Evolutionary conservation across 1,140 invertebrate species (phyloP), one percentile per base, ranked within the genome.

Genomic region (Cepaea nemoralis): DNA sequence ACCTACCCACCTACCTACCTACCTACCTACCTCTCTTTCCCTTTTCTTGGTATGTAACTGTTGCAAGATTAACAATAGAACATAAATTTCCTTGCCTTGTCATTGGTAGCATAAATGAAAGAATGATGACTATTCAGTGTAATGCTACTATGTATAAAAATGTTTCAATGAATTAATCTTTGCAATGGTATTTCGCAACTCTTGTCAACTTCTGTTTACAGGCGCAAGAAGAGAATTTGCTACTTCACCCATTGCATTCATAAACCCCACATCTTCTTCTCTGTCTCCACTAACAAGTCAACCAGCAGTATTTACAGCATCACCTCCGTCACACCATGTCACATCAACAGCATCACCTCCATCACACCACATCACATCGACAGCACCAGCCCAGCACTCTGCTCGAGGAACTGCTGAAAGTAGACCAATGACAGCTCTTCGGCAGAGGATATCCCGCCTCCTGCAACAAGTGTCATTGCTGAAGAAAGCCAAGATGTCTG

Each of bases 401-500:
- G n/a, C 75, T 39, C 31, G 35, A 24, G 70, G 10, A 27, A 83
- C 79, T 67, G 81, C 81, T 22, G 67, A 80, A 0, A 37, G 81
- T 2, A 80, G 86, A 81, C 89, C 89, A 70, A 67, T 88, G 19
- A 83, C 83, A 67, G 80, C 86, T 31, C 80, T 88, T 24, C 87
- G 88, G 77, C 87, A 89, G 63, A 80, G 89, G 70, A 83, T 90
- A 10, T 66, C 71, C 0, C 83, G 86, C 66, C 86, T 89, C 0
- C 86, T 87, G 50, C 87, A 88, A 67, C 89, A 90, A 84, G 88
- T 90, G 10, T 27, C 45, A 0, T 16, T 80, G 10, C 33, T 80
- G 78, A 80, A 80, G 48, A 80, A 73, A 39, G 67, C 48, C 1
- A 80, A 80, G 35, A 39, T 73, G 27, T 10, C 16, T 67, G 78